Conservation (phyloP, 2,888 invertebrate species). For the Polylopha cassiicola region DNA sequence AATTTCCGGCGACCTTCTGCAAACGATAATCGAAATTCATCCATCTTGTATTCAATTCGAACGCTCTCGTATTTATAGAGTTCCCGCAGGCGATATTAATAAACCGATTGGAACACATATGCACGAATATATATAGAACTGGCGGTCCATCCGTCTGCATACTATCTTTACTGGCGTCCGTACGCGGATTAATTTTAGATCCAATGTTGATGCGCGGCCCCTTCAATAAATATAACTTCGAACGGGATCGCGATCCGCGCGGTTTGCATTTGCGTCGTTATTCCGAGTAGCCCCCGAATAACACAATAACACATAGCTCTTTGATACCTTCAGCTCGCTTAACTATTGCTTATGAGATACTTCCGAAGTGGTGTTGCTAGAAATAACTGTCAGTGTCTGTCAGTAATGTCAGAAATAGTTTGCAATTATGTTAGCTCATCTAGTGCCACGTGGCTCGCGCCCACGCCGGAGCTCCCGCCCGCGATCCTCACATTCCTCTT, state of each 20-base stretch:
- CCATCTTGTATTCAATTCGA: conserved; percentile 49
- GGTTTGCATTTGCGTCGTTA: conserved; percentile 27
- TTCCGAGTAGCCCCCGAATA: too few species aligned
- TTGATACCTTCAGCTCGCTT: too few species aligned
- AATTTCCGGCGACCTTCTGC: conserved; percentile 65
- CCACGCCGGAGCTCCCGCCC: too few species aligned
- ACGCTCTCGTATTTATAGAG: conserved; percentile 36
- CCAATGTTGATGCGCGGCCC: conserved; percentile 49
- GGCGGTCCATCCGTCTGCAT: conserved; percentile 37
- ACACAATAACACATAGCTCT: too few species aligned
- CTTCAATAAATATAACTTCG: conserved; percentile 31
- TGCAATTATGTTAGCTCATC: too few species aligned
- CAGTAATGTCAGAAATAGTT: too few species aligned
- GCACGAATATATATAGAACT: conserved; percentile 30
- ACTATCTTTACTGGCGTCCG: conserved; percentile 53
- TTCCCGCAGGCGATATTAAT: conserved; percentile 42
- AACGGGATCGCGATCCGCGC: conserved; percentile 21
- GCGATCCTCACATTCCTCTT: too few species aligned
- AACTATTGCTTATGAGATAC: too few species aligned
- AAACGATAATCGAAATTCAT: conserved; percentile 44
- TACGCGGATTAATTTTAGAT: conserved; percentile 52
- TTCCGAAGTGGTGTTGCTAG: too few species aligned
- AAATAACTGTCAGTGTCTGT: too few species aligned
- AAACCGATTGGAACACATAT: conserved; percentile 31
- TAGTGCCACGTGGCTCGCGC: too few species aligned